Conservation (phyloP, 2,888 invertebrate species). For the Cephus spinipes region DNA sequence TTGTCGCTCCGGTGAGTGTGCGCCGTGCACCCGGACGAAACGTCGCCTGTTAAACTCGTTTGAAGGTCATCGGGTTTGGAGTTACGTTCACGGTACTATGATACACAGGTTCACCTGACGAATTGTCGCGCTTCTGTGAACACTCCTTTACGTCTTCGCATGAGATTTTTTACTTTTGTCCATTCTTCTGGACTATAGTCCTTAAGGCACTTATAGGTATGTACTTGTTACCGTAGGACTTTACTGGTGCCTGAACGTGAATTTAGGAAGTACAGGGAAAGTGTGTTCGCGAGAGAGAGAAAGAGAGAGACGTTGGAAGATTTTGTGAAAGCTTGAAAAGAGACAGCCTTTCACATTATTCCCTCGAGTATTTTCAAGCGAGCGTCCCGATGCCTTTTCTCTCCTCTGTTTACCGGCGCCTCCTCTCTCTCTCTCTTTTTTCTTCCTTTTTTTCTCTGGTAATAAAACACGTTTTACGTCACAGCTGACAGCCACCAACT, state of each 20-base stretch:
- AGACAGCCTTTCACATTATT: background rate
- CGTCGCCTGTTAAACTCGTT: slow-evolving; percentile 37
- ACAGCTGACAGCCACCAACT: background rate
- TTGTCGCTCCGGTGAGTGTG: background rate
- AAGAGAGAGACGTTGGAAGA: background rate
- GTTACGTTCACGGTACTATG: slow-evolving; percentile 7
- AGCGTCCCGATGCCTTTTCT: background rate
- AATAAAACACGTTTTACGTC: background rate
- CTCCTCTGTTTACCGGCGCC: background rate
- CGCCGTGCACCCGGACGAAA: background rate
- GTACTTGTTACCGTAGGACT: background rate
- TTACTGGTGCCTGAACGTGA: background rate
- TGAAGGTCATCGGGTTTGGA: slow-evolving; percentile 45
- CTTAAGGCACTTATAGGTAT: background rate
- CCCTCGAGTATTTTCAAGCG: background rate
- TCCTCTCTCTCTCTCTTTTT: no score
- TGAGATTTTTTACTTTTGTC: background rate
- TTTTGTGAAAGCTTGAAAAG: background rate
- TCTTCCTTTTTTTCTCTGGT: background rate
- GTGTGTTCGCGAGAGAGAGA: no score
- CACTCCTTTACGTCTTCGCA: background rate
- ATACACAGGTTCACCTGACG: background rate
- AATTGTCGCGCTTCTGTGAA: background rate
- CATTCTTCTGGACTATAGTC: background rate
- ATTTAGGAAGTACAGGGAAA: background rate